Evolutionary conservation across 35 echinoderm and acorn worm genomes (phyloP).

Genomic region (Stichopus chloronotus): DNA sequence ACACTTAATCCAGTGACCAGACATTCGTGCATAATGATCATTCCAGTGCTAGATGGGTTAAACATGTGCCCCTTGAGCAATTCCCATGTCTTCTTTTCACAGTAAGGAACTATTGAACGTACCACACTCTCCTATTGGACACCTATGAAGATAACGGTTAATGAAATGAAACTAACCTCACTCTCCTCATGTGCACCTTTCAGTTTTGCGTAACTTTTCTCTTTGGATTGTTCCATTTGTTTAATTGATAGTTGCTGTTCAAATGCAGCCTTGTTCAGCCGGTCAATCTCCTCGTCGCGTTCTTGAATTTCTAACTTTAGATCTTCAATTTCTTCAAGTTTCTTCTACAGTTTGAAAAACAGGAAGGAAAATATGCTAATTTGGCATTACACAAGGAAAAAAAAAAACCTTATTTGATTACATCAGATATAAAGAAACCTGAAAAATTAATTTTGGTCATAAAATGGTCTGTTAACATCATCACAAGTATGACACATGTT

Average conservation of each 20-base stretch:
- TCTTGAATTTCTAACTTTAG: conserved; percentile 71
- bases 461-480: no score
- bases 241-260: conserved; percentile 82
- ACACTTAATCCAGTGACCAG: no score
- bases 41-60: no score
- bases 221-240: conserved; percentile 86
- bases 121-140: no score
- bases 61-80: no score
- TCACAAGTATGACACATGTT: no score
- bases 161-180: conserved; percentile 65
- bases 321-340: conserved; percentile 76
- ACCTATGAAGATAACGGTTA: no score
- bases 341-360: conserved; percentile 68
- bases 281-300: conserved; percentile 82
- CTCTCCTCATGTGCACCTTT: conserved; percentile 78
- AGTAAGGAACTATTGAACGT: no score
- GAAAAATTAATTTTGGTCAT: no score
- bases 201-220: conserved; percentile 72
- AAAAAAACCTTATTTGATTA: not conserved
- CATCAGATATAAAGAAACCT: not conserved
- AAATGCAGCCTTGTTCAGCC: conserved; percentile 66
- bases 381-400: not conserved
- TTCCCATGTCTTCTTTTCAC: no score
- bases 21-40: no score
- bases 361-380: not conserved